Conservation (phyloP, 2,797 vertebrate genomes). For the Phaenicophaeus curvirostris region DNA sequence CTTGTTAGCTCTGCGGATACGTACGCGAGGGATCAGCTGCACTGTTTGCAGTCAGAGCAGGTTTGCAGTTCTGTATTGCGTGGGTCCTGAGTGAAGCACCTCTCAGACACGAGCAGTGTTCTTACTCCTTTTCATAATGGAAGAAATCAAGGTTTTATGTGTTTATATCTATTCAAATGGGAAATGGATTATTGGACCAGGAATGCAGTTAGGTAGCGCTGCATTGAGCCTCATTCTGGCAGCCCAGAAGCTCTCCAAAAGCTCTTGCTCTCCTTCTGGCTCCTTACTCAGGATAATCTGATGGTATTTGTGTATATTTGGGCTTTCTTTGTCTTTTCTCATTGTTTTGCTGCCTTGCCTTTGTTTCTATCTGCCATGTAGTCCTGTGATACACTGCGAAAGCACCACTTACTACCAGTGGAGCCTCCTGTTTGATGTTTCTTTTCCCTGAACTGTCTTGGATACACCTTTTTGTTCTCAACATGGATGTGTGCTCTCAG, state of each 20-base stretch:
- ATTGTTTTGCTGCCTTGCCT: background rate
- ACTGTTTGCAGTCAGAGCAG: background rate
- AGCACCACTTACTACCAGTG: background rate
- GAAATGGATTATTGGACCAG: background rate
- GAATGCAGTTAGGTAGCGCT: background rate
- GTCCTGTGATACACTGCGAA: background rate
- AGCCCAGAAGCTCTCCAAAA: background rate
- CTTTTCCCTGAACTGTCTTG: background rate
- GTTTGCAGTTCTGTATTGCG: background rate
- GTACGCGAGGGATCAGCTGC: background rate
- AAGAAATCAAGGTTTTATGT: background rate
- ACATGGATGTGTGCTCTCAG: background rate
- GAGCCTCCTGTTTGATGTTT: background rate
- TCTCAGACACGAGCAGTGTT: background rate
- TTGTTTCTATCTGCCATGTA: background rate
- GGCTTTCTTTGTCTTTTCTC: background rate
- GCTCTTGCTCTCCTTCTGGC: background rate
- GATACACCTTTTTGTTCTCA: background rate
- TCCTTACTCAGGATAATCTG: background rate
- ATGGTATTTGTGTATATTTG: background rate
- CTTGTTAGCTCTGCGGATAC: rapidly evolving
- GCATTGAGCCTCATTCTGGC: background rate
- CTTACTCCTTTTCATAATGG: background rate
- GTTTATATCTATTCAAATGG: background rate
- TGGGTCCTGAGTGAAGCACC: background rate